A percentile compares a stretch with the other conserved stretches of the same genome.
phyloP scores from a whole-genome alignment of 2,797 vertebrate genomes.

The Melanotaenia maccullochi region DNA sequence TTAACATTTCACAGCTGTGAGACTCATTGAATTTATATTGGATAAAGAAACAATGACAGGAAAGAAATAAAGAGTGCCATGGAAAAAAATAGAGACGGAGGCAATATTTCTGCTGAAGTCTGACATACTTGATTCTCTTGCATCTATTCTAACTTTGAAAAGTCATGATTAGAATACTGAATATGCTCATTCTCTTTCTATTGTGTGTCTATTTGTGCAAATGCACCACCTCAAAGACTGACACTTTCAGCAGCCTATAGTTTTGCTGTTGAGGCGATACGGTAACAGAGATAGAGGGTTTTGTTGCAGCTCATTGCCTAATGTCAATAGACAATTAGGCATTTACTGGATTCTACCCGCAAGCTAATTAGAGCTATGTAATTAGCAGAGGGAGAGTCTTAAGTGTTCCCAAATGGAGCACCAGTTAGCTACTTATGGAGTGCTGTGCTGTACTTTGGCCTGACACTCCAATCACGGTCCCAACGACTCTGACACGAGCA shows the following conservation, averaged over 20 bases:
- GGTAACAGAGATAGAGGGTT: conserved; percentile 74
- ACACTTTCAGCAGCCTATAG: conserved; percentile 57
- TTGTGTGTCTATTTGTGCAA: conserved; percentile 16
- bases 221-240: conserved; percentile 31
- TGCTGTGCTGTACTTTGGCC: conserved; percentile 49
- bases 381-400: conserved; percentile 78
- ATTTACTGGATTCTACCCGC: conserved; percentile 75
- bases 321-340: conserved; percentile 86
- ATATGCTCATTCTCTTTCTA: conserved; percentile 33
- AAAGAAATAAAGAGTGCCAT: background rate
- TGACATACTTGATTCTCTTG: conserved; percentile 59
- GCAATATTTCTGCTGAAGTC: conserved; percentile 47
- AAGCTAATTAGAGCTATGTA: conserved; percentile 82
- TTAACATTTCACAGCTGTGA: conserved; percentile 29
- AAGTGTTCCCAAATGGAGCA: conserved; percentile 80
- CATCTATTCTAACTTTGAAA: conserved; percentile 64
- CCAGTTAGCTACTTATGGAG: conserved; percentile 68
- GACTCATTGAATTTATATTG: conserved; percentile 53
- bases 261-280: conserved; percentile 69
- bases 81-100: background rate
- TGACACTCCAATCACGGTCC: conserved; percentile 55
- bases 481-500: conserved; percentile 56
- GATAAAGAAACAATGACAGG: conserved; percentile 37
- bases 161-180: conserved; percentile 70
- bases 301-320: conserved; percentile 79